Percentiles rank a stretch among this genome's conserved stretches.
Conservation (phyloP, 2,113 vertebrate species). For the Jaculus jaculus region DNA sequence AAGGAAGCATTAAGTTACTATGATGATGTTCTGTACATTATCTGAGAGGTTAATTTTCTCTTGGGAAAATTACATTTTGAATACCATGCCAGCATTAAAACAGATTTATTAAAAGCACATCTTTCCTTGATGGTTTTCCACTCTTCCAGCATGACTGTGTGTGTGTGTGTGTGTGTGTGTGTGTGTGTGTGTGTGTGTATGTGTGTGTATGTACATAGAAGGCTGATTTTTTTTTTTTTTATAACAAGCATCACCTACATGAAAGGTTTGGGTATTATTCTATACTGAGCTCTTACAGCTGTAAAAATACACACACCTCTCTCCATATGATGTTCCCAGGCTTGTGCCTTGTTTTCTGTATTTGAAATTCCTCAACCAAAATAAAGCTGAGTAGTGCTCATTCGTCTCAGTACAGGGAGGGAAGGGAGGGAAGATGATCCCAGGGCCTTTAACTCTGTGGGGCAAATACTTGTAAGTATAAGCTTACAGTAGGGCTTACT, state of each 20-base stretch:
- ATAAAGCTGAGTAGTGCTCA: slow-evolving; percentile 49
- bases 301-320: slow-evolving; percentile 74
- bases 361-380: slow-evolving; percentile 67
- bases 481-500: neutral
- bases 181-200: neutral
- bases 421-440: neutral
- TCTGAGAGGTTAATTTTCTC: slow-evolving; percentile 56
- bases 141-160: neutral
- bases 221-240: slow-evolving; percentile 63
- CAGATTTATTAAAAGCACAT: slow-evolving; percentile 61
- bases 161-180: neutral
- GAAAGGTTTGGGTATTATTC: slow-evolving; percentile 24
- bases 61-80: slow-evolving; percentile 50
- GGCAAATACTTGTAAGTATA: neutral
- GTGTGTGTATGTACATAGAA: neutral
- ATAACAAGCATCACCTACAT: slow-evolving; percentile 1
- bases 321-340: slow-evolving; percentile 57
- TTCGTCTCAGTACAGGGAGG: neutral
- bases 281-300: slow-evolving; percentile 54
- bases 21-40: slow-evolving; percentile 46
- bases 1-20: slow-evolving; percentile 48
- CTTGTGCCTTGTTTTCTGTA: slow-evolving; percentile 69
- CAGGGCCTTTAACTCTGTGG: neutral
- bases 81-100: slow-evolving; percentile 24
- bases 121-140: slow-evolving; percentile 48